Percentiles rank a stretch among this genome's conserved stretches.
Evolutionary conservation across 2,113 vertebrate species (phyloP).

Genomic region (Carollia perspicillata): DNA sequence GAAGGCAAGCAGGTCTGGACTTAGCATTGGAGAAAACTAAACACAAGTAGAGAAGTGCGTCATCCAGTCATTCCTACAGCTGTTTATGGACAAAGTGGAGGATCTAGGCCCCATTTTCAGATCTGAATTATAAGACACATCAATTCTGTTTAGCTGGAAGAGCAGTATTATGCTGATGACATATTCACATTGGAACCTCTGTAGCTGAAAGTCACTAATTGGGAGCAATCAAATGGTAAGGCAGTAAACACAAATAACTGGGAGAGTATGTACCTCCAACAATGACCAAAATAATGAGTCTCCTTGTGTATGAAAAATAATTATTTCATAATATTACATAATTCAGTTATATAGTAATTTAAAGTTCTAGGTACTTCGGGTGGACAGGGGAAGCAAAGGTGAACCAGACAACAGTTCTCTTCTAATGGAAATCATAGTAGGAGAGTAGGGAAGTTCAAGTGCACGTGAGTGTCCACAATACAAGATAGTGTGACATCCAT

Average conservation of each 20-base stretch:
- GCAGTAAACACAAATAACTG: neutral
- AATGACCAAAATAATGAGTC: neutral
- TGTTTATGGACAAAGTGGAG: neutral
- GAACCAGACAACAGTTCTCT: neutral
- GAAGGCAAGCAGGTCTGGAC: neutral
- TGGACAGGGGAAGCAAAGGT: neutral
- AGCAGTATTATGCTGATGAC: neutral
- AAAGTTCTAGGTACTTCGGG: neutral
- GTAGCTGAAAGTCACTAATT: neutral
- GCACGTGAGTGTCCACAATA: neutral
- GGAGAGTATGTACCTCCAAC: neutral
- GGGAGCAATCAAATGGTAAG: neutral
- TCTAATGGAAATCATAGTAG: neutral
- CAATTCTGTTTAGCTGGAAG: neutral
- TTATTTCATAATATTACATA: neutral
- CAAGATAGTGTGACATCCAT: neutral
- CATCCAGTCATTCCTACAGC: neutral
- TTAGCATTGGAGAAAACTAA: neutral
- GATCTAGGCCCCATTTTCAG: neutral
- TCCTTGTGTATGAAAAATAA: neutral
- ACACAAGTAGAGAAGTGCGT: neutral
- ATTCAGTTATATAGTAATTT: neutral
- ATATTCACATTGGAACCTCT: neutral
- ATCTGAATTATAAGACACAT: neutral
- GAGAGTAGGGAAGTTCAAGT: neutral